Conservation (phyloP, 2,113 vertebrate species). For the Clupea harengus region DNA sequence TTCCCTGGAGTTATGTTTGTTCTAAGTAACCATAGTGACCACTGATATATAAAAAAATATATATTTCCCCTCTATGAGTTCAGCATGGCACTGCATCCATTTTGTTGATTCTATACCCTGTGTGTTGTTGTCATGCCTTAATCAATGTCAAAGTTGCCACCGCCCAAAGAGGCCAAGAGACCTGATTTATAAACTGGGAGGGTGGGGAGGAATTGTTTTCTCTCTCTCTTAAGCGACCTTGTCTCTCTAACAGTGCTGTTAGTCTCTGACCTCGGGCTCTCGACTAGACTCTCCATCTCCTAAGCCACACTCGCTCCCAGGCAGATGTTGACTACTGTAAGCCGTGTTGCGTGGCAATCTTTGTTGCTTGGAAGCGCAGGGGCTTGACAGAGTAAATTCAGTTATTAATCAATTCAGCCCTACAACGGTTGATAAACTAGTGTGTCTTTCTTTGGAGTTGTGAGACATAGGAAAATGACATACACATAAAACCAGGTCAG, state of each 20-base stretch:
- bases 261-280: slow-evolving; percentile 71
- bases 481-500: neutral
- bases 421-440: slow-evolving; percentile 3
- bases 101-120: slow-evolving; percentile 56
- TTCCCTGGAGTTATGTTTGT: no score
- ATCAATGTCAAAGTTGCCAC: slow-evolving; percentile 59
- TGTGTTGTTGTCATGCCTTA: slow-evolving; percentile 55
- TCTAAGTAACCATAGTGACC: no score
- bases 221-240: slow-evolving; percentile 67
- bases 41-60: neutral
- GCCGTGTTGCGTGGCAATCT: slow-evolving; percentile 40
- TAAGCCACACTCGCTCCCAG: slow-evolving; percentile 61
- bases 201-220: slow-evolving; percentile 27
- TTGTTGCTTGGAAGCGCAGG: slow-evolving; percentile 65
- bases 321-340: slow-evolving; percentile 64
- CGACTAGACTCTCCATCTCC: slow-evolving; percentile 75
- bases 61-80: neutral
- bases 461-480: neutral
- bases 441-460: neutral
- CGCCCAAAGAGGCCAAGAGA: slow-evolving; percentile 10
- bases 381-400: slow-evolving; percentile 73
- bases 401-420: slow-evolving; percentile 14
- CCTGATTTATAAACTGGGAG: neutral
- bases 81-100: slow-evolving; percentile 48
- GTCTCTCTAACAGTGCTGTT: slow-evolving; percentile 71